Base-by-base conservation (phyloP, 2,888 invertebrate species). In the Dioctria linearis region DNA sequence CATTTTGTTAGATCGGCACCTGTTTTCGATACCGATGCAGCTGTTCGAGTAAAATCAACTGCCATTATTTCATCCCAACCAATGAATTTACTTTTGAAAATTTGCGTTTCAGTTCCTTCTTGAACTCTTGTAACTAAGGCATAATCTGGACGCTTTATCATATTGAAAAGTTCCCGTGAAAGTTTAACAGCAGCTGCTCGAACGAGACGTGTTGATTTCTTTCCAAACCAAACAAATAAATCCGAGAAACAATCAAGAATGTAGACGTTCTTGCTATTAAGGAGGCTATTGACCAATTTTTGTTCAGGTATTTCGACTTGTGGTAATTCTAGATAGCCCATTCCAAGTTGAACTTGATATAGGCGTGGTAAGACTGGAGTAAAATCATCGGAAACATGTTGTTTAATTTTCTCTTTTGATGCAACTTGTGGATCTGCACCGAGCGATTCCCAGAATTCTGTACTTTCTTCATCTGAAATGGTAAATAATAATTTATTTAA, bases 31-130 rank as follows among this genome's bases (percentile, higher is more conserved):
- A 99, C 98, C 0, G 98, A 98, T 87, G 98, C 98, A 0, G 98
- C 98, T 0, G 99, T 99, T 83, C 99, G 93, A 0, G 99, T 99
- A 89, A 98, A 99, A 90, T 99, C 99, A 5, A 99, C 99, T 0
- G 98, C 98, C 85, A 99, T 97, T 25, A 99, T 98, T 89, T 99
- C 99, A 87, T 99, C 98, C 99, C 99, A 99, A 6, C 97, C 98
- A 67, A 93, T 90, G 90, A 99, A 99, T 90, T 99, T 98, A 0
- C 96, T 95, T 89, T 99, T 98, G 90, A 99, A 99, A 84, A 98
- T 93, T 92, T 95, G 96, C 8, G 95, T 93, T 88, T 96, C 96
- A 2, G 95, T 96, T 80, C 96, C 98, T 90, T 99, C 98, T 85
- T 98, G 94, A 37, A 98, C 93, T 73, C 98, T 90, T 0, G 96